phyloP scores from a whole-genome alignment of 1,140 invertebrate species.

The Drosophila lacertosa region DNA sequence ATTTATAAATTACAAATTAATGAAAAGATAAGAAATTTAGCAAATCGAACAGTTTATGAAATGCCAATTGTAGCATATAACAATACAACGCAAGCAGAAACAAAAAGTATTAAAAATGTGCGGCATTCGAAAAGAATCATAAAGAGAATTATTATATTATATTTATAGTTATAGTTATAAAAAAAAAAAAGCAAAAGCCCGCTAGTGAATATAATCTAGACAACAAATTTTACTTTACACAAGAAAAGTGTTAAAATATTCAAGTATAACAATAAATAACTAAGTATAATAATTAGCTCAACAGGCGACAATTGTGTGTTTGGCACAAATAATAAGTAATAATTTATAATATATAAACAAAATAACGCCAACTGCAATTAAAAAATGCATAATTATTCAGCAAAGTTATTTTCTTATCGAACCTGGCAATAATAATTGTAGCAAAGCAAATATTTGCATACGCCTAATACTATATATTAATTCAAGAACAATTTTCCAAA shows the following conservation, averaged over 20 bases:
- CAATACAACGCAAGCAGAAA: constrained; percentile 48
- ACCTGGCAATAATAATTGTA: constrained; percentile 77
- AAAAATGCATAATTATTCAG: constrained; percentile 53
- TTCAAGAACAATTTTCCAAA: constrained; percentile 45
- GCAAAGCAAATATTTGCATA: constrained; percentile 38
- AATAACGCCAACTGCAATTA: constrained; percentile 39
- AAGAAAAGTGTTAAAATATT: constrained; percentile 51
- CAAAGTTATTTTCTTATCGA: constrained; percentile 77
- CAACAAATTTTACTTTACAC: constrained; percentile 76
- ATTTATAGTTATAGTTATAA: constrained; percentile 9
- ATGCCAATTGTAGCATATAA: constrained; percentile 45
- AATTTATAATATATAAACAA: constrained; percentile 18
- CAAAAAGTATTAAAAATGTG: constrained; percentile 63
- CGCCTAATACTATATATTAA: constrained; percentile 43
- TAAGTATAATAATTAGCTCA: constrained; percentile 19
- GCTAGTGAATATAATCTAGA: constrained; percentile 65
- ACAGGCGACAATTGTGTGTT: background rate
- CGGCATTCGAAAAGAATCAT: constrained; percentile 28
- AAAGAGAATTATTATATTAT: constrained; percentile 17
- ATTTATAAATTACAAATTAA: constrained; percentile 36
- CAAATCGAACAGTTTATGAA: constrained; percentile 20
- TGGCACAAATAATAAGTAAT: constrained; percentile 19
- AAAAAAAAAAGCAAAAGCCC: constrained; percentile 9
- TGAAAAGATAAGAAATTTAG: constrained; percentile 15
- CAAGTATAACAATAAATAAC: constrained; percentile 43